Conservation (phyloP, 2,888 invertebrate species). For the Leptodirus hochenwartii region DNA sequence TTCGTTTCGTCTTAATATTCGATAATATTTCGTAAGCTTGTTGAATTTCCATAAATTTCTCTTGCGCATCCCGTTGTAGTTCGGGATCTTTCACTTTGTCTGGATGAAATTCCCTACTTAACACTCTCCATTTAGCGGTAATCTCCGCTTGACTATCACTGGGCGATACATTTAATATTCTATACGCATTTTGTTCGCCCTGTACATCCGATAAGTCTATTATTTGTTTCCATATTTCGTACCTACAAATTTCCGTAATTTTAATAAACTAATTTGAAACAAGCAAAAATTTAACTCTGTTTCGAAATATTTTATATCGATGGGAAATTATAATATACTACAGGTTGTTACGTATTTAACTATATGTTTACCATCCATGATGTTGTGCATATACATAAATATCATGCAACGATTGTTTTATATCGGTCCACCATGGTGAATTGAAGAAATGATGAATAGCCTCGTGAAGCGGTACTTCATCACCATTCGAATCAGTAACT, state of each 20-base stretch:
- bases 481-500: conserved; percentile 57
- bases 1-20: conserved; percentile 59
- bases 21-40: conserved; percentile 82
- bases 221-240: conserved; percentile 70
- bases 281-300: too few species aligned
- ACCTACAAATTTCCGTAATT: conserved; percentile 22
- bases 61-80: conserved; percentile 53
- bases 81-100: conserved; percentile 69
- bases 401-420: conserved; percentile 52
- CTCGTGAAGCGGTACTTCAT: conserved; percentile 73
- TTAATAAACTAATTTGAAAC: conserved; percentile 13
- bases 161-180: conserved; percentile 60
- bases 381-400: conserved; percentile 62
- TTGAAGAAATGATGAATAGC: conserved; percentile 79
- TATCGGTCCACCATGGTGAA: conserved; percentile 75
- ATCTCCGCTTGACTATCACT: conserved; percentile 75
- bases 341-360: not conserved
- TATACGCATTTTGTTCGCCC: conserved; percentile 79
- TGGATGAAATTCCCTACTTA: conserved; percentile 79
- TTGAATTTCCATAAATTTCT: conserved; percentile 82
- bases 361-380: conserved; percentile 51
- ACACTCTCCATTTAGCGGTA: conserved; percentile 57
- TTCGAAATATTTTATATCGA: conserved; percentile 1
- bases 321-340: conserved; percentile 2
- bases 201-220: conserved; percentile 75